These are phyloP conservation scores for Nemotelus pantherinus DNA, from an alignment of 2,888 invertebrate species.

Conservation along the genomic window DNA sequence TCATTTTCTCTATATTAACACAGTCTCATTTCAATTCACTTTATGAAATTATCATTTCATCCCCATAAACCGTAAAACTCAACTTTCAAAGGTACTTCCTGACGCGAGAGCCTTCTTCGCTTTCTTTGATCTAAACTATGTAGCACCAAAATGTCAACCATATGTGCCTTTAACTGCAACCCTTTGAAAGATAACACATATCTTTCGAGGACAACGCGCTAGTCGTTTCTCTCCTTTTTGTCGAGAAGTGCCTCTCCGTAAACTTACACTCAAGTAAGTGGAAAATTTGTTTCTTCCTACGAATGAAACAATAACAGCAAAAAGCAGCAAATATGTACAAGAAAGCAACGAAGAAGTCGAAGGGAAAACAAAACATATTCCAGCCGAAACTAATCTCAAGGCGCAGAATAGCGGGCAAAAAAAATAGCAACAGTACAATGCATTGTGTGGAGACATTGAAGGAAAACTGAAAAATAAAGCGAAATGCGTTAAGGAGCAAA, in stretches of 20 bases:
- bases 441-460: not conserved
- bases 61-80: no score
- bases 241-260: slow-evolving; percentile 48
- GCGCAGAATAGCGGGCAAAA: slow-evolving; percentile 11
- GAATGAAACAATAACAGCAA: not conserved
- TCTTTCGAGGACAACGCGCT: no score
- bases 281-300: slow-evolving; percentile 49
- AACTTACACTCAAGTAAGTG: slow-evolving; percentile 51
- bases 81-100: no score
- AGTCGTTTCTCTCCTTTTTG: no score
- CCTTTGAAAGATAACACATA: no score
- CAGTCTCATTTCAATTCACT: no score
- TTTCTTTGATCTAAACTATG: no score
- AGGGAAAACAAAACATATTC: not conserved
- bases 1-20: no score
- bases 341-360: not conserved
- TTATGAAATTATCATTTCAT: no score
- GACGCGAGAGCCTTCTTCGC: no score
- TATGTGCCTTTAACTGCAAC: no score
- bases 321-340: not conserved
- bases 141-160: no score
- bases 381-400: not conserved
- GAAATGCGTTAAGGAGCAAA: not conserved
- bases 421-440: slow-evolving; percentile 8
- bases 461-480: slow-evolving; percentile 20